These are phyloP conservation scores for Micrasema minimum DNA, from an alignment of 1,140 invertebrate species.

Conservation along the genomic window DNA sequence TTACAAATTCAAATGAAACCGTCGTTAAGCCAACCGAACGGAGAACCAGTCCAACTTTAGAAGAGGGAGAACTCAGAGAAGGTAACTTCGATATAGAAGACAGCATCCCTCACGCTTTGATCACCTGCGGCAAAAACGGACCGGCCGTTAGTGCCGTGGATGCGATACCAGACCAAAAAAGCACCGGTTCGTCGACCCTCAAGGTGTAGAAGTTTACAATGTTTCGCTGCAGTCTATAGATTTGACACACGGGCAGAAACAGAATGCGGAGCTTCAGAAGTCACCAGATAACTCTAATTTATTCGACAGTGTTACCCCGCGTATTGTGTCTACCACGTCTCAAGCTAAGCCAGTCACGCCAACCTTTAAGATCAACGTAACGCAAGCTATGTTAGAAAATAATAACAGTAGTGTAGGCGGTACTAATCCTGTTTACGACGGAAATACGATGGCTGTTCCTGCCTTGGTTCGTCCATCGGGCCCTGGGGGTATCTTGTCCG, in stretches of 20 bases:
- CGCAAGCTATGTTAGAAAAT: background rate
- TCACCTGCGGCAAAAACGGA: conserved; percentile 6
- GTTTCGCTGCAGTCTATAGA: conserved; percentile 24
- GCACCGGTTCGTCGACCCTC: background rate
- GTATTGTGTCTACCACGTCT: conserved; percentile 5
- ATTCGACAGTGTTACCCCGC: background rate
- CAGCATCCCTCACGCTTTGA: conserved; percentile 13
- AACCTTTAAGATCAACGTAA: background rate
- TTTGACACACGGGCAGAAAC: background rate
- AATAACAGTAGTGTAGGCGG: too few relatives aligned
- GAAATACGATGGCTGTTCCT: background rate
- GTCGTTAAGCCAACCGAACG: background rate
- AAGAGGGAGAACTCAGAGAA: background rate
- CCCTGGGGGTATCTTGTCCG: background rate
- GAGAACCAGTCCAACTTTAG: background rate
- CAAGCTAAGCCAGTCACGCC: background rate
- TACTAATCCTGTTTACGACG: background rate
- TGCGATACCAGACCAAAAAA: background rate
- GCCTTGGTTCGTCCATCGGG: too few relatives aligned
- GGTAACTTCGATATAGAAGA: conserved; percentile 15
- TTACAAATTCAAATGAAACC: background rate
- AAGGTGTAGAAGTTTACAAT: conserved; percentile 6
- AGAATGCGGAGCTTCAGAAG: background rate
- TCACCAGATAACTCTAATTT: background rate
- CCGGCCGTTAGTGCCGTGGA: background rate